A percentile compares a stretch with the other conserved stretches of the same genome.
phyloP scores from a whole-genome alignment of 2,888 invertebrate genomes.

The Scrobipalpa costella region DNA sequence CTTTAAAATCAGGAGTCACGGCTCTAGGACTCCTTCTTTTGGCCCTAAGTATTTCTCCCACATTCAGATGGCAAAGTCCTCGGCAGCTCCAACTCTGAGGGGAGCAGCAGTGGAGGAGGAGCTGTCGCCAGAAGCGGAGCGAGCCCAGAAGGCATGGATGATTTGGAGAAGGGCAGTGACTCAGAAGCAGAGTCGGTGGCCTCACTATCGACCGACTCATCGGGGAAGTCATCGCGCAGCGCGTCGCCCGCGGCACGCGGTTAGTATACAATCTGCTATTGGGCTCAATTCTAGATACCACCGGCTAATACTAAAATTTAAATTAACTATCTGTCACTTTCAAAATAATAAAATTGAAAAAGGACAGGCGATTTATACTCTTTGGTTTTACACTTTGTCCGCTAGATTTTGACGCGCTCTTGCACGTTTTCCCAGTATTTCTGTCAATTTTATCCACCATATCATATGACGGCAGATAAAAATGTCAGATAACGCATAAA shows the following conservation, averaged over 20 bases:
- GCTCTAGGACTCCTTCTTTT: neutral
- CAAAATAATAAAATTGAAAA: too few relatives aligned
- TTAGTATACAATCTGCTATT: neutral
- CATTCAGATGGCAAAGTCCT: slow-evolving; percentile 11
- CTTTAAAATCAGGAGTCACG: too few relatives aligned
- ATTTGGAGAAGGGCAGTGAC: slow-evolving; percentile 35
- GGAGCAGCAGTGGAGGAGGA: slow-evolving; percentile 12
- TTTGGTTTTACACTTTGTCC: too few relatives aligned
- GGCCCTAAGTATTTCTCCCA: neutral
- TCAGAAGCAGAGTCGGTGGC: slow-evolving; percentile 40
- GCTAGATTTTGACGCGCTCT: too few relatives aligned
- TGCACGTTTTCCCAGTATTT: too few relatives aligned
- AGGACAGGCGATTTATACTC: too few relatives aligned
- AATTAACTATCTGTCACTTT: too few relatives aligned
- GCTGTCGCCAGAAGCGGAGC: neutral
- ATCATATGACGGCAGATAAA: too few relatives aligned
- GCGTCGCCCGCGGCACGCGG: slow-evolving; percentile 5
- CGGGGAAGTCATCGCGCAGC: slow-evolving; percentile 25
- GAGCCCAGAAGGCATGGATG: neutral
- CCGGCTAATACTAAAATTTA: too few relatives aligned
- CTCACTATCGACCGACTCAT: slow-evolving; percentile 45
- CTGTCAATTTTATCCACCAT: too few relatives aligned
- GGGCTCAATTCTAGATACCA: too few relatives aligned
- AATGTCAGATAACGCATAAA: too few relatives aligned
- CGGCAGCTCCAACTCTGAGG: slow-evolving; percentile 5